Evolutionary conservation across 1,140 invertebrate species (phyloP).

Genomic region (Anoplophora glabripennis): DNA sequence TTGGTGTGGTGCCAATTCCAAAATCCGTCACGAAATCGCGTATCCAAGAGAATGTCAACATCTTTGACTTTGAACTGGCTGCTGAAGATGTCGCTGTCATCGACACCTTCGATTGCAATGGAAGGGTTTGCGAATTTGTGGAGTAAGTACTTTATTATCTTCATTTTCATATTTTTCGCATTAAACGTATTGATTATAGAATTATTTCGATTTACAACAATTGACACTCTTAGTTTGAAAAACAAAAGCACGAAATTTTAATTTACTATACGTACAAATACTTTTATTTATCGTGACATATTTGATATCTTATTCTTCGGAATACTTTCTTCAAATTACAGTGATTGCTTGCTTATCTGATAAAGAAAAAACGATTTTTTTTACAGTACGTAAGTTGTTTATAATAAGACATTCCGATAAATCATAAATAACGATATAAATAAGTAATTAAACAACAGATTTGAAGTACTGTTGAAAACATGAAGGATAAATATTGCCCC

Average conservation of each 20-base stretch:
- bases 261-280: no score
- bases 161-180: background rate
- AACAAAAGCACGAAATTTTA: no score
- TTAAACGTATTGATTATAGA: background rate
- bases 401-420: no score
- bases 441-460: background rate
- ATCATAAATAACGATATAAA: background rate
- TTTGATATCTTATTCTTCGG: no score
- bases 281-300: no score
- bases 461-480: background rate
- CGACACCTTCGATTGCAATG: slow-evolving; percentile 38
- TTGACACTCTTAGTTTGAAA: no score
- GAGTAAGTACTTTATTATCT: slow-evolving; percentile 41
- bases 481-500: background rate
- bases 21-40: slow-evolving; percentile 37
- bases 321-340: no score
- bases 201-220: background rate
- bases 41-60: slow-evolving; percentile 35
- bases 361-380: no score
- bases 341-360: no score
- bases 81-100: slow-evolving; percentile 31
- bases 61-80: slow-evolving; percentile 37
- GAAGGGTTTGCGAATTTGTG: slow-evolving; percentile 35
- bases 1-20: slow-evolving; percentile 34
- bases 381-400: no score